Percentiles rank a stretch among this genome's conserved stretches.
phyloP scores from a whole-genome alignment of 2,888 invertebrate genomes.

The Cylindroiulus punctatus region DNA sequence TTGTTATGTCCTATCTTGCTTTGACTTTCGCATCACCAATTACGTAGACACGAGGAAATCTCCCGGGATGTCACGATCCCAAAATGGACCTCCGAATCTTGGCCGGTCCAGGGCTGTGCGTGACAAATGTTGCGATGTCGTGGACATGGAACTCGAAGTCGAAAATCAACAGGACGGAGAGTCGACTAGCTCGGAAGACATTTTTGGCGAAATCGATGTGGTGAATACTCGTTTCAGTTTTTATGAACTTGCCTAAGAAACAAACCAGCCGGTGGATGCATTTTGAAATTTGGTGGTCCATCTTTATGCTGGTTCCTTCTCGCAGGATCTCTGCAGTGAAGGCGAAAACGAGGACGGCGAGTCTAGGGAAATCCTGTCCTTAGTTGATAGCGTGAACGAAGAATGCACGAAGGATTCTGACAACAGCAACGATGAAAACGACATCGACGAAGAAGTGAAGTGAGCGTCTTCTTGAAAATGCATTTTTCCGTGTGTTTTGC shows the following conservation, averaged over 20 bases:
- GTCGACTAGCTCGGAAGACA: slow-evolving; percentile 52
- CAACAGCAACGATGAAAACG: slow-evolving; percentile 73
- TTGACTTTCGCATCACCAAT: no score
- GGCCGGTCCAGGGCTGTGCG: slow-evolving; percentile 46
- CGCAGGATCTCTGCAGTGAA: slow-evolving; percentile 60
- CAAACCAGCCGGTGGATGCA: neutral
- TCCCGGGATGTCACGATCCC: neutral
- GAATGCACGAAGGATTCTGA: slow-evolving; percentile 60
- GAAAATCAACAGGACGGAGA: slow-evolving; percentile 48
- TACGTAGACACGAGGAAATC: neutral
- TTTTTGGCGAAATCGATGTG: slow-evolving; percentile 1
- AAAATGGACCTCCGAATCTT: neutral
- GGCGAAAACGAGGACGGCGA: slow-evolving; percentile 60
- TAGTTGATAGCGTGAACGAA: slow-evolving; percentile 52
- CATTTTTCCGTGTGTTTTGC: neutral
- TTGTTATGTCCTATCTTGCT: no score
- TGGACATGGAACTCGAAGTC: slow-evolving; percentile 52
- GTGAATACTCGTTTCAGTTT: neutral
- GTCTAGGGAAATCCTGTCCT: slow-evolving; percentile 57
- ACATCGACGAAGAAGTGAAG: slow-evolving; percentile 86
- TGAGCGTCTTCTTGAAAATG: slow-evolving; percentile 60
- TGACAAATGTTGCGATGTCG: neutral
- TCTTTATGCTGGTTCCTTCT: neutral
- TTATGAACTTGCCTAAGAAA: no score
- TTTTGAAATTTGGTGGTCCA: no score